phyloP scores from a whole-genome alignment of 35 echinoderm and acorn worm genomes.

The Hemicentrotus pulcherrimus region DNA sequence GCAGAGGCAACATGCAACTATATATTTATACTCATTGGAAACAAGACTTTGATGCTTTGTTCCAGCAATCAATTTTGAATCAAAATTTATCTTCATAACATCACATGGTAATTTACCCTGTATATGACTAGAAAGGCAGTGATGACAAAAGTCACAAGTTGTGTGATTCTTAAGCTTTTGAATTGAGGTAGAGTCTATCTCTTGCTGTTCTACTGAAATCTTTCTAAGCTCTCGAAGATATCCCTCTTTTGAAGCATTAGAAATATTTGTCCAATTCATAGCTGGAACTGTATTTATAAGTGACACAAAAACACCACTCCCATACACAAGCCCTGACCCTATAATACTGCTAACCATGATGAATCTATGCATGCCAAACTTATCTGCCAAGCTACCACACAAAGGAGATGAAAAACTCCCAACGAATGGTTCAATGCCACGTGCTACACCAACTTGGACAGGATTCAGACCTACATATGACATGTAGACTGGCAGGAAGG shows the following conservation, averaged over 20 bases:
- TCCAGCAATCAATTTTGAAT: not conserved
- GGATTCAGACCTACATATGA: conserved; percentile 60
- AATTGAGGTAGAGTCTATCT: not conserved
- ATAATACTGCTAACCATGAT: conserved; percentile 53
- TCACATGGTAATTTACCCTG: not conserved
- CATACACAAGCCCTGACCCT: not conserved
- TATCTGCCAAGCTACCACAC: conserved; percentile 76
- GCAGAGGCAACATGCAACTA: not conserved
- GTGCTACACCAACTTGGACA: conserved; percentile 69
- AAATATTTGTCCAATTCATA: not conserved
- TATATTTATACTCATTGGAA: not conserved
- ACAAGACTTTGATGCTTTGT: not conserved
- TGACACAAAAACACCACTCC: conserved; percentile 55
- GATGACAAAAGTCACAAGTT: not conserved
- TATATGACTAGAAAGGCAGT: not conserved
- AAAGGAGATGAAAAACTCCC: conserved; percentile 49
- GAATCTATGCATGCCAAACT: conserved; percentile 62
- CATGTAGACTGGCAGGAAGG: conserved; percentile 78
- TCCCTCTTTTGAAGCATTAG: not conserved
- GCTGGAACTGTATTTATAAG: not conserved
- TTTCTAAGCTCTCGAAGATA: not conserved
- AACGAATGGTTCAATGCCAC: conserved; percentile 64
- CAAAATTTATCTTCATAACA: not conserved
- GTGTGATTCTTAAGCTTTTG: not conserved
- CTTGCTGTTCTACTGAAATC: not conserved